phyloP scores from a whole-genome alignment of 2,113 vertebrate species.

The Melanocharis versteri region DNA sequence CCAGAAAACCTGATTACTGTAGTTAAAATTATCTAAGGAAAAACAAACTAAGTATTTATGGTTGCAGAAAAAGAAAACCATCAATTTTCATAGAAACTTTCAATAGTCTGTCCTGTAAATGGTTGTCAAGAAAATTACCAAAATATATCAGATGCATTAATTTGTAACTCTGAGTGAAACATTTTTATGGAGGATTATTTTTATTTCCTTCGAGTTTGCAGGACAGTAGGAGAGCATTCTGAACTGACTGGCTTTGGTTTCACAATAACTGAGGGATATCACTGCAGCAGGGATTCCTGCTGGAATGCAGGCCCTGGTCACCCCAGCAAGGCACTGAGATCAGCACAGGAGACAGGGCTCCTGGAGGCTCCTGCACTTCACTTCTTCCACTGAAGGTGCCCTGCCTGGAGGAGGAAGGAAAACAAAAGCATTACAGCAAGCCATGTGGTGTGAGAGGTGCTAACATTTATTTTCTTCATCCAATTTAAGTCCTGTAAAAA shows the following conservation, averaged over 20 bases:
- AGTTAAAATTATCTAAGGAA: conserved; percentile 59
- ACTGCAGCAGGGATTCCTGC: not conserved
- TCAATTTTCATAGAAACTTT: not conserved
- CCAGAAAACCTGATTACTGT: conserved; percentile 49
- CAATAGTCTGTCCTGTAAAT: not conserved
- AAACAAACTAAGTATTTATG: not conserved
- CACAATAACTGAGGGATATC: not conserved
- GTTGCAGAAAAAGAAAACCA: not conserved
- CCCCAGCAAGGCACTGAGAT: not conserved
- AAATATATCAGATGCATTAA: not conserved
- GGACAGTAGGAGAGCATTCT: not conserved
- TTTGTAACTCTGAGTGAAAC: not conserved
- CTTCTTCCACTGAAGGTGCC: not conserved
- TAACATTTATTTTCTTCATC: not conserved
- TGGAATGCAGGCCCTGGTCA: not conserved
- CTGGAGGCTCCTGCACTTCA: not conserved
- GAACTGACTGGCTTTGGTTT: not conserved
- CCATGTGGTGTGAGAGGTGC: not conserved
- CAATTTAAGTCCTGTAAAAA: not conserved
- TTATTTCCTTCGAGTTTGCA: not conserved
- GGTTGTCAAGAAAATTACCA: not conserved
- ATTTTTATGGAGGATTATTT: not conserved
- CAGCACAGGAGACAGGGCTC: not conserved
- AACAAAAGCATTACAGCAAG: not conserved
- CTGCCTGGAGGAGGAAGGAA: not conserved